Evolutionary conservation across 2,113 vertebrate species (phyloP).

Genomic region (Brachypodius melanocephalos): DNA sequence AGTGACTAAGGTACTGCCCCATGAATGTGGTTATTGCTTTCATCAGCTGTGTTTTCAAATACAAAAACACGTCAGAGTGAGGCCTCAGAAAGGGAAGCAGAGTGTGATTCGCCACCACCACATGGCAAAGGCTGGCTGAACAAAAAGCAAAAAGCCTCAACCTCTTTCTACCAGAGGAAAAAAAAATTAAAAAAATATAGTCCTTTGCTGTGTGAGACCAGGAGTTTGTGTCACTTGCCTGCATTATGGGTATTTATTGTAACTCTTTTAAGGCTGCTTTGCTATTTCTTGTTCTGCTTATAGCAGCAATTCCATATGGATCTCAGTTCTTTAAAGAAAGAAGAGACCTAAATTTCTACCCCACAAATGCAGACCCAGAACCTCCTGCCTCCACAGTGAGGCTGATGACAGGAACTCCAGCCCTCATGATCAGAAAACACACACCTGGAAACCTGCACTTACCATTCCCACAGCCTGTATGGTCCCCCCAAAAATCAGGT

Average conservation of each 20-base stretch:
- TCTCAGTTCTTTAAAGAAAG: background rate
- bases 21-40: background rate
- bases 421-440: background rate
- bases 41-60: conserved; percentile 2
- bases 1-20: background rate
- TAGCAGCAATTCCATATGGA: background rate
- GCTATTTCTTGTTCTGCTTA: background rate
- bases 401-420: background rate
- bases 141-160: background rate
- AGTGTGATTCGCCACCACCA: background rate
- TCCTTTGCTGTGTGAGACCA: background rate
- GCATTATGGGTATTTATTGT: background rate
- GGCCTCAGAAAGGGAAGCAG: background rate
- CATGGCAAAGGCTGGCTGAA: background rate
- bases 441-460: background rate
- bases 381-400: background rate
- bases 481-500: accelerated
- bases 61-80: background rate
- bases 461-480: background rate
- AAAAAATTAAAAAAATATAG: background rate
- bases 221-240: background rate
- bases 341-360: background rate
- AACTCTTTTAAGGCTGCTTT: background rate
- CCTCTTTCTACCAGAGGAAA: background rate
- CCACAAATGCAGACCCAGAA: background rate